These are phyloP conservation scores for Bergia sp. DNA, from an alignment of 92 coral and sea anemone species.

Conservation along the genomic window DNA sequence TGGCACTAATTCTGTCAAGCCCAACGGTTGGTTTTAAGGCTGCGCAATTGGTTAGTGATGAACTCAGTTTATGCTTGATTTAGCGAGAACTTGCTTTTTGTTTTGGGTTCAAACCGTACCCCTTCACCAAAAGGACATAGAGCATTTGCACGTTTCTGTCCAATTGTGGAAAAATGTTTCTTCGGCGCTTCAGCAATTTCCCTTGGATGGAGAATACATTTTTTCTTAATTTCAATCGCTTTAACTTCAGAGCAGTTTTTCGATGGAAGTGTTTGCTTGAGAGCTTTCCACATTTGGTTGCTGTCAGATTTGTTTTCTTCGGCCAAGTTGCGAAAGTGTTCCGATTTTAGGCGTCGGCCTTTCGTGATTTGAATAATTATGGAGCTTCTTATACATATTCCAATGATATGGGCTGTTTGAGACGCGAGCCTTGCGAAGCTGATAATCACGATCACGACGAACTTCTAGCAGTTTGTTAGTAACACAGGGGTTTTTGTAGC, in stretches of 20 bases:
- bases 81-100: background rate
- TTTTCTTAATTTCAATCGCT: slow-evolving; percentile 1
- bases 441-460: slow-evolving; percentile 37
- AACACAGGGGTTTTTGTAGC: slow-evolving; percentile 19
- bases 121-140: slow-evolving; percentile 18
- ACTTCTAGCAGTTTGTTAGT: background rate
- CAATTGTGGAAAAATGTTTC: slow-evolving; percentile 27
- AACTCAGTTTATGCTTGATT: background rate
- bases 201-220: background rate
- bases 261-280: no score
- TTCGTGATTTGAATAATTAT: background rate
- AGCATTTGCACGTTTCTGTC: slow-evolving; percentile 36
- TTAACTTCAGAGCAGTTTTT: no score
- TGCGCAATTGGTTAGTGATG: no score
- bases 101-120: background rate
- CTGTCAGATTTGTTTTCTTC: background rate
- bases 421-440: slow-evolving; percentile 19
- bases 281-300: no score
- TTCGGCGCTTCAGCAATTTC: background rate
- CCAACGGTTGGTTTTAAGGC: no score
- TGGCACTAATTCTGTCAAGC: no score
- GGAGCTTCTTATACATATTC: no score
- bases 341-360: slow-evolving; percentile 33
- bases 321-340: slow-evolving; percentile 31
- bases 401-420: no score